Percentiles rank a stretch among this genome's conserved stretches.
Evolutionary conservation across 1,140 invertebrate genomes (phyloP).

Genomic region (Drosophila truncata): DNA sequence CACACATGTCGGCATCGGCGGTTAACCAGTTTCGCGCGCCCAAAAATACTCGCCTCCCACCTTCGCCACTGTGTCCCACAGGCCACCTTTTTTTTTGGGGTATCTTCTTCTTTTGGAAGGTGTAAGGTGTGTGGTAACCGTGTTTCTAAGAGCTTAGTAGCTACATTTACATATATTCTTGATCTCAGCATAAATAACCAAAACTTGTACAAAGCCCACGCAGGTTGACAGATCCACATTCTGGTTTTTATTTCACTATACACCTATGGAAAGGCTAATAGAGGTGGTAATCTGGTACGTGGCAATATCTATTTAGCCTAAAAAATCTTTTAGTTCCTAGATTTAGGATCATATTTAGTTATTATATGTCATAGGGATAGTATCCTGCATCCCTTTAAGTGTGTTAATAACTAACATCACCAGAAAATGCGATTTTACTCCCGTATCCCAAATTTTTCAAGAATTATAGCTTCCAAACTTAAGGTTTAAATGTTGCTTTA

Average conservation of each 20-base stretch:
- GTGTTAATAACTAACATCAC: no score
- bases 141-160: background rate
- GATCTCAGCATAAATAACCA: background rate
- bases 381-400: no score
- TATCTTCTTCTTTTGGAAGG: background rate
- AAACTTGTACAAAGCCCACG: background rate
- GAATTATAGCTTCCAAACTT: no score
- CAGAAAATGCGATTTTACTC: no score
- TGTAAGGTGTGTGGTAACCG: background rate
- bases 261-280: background rate
- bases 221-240: background rate
- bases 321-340: background rate
- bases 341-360: background rate
- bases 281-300: background rate
- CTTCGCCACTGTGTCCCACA: constrained; percentile 1
- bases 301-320: background rate
- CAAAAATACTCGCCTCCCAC: background rate
- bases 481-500: no score
- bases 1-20: background rate
- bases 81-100: background rate
- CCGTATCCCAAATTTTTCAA: no score
- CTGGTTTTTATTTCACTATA: background rate
- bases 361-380: background rate
- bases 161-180: background rate
- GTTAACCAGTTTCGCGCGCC: constrained; percentile 22